Conservation (phyloP, 2,113 vertebrate genomes). For the Myiagra hebetior region DNA sequence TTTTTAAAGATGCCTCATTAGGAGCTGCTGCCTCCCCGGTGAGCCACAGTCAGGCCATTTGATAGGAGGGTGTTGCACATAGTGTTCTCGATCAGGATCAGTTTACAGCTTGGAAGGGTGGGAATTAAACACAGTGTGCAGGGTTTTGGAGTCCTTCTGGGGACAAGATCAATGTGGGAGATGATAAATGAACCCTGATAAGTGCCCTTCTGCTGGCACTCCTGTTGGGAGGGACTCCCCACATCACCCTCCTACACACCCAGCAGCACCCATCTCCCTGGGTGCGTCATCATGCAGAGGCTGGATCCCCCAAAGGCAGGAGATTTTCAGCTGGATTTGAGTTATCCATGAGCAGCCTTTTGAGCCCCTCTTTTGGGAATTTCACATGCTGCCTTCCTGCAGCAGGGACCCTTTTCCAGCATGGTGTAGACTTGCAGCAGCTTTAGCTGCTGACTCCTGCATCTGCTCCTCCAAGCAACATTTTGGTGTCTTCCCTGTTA, state of each 20-base stretch:
- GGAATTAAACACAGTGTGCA: not conserved
- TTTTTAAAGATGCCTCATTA: not conserved
- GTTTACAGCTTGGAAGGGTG: not conserved
- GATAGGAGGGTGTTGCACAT: not conserved
- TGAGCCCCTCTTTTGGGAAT: not conserved
- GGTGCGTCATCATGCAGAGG: rapidly evolving
- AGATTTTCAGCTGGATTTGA: not conserved
- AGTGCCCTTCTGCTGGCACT: not conserved
- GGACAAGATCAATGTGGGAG: not conserved
- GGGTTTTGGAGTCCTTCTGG: not conserved
- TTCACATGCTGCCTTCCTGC: not conserved
- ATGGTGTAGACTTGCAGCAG: rapidly evolving
- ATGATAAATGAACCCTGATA: not conserved
- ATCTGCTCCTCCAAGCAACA: rapidly evolving
- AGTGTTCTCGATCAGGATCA: not conserved
- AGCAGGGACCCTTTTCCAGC: not conserved
- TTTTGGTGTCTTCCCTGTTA: not conserved
- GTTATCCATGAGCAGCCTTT: not conserved
- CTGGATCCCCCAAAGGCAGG: not conserved
- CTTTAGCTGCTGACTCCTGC: not conserved
- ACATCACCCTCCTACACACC: not conserved
- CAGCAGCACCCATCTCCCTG: not conserved
- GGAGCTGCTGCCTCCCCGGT: not conserved
- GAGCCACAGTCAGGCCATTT: not conserved
- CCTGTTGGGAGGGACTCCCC: not conserved